A percentile compares a stretch with the other conserved stretches of the same genome.
These are phyloP conservation scores for Pelmatolapia mariae DNA, from an alignment of 2,113 vertebrate genomes.

Conservation along the genomic window DNA sequence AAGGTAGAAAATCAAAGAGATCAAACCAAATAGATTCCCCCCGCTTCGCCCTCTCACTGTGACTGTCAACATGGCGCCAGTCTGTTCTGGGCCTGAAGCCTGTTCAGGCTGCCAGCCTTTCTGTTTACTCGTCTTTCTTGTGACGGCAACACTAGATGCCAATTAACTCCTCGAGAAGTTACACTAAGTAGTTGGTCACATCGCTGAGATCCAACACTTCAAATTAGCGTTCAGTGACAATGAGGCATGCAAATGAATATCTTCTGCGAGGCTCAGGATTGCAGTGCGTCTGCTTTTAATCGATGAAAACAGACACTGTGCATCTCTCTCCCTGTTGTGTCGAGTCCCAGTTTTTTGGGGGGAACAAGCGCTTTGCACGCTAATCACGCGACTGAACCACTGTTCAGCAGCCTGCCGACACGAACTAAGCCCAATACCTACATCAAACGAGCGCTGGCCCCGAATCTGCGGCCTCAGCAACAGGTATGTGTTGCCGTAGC, in stretches of 20 bases:
- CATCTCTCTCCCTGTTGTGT: neutral
- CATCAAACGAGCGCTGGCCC: neutral
- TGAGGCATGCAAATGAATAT: neutral
- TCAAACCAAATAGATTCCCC: constrained; percentile 28
- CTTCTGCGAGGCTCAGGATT: neutral
- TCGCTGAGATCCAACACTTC: constrained; percentile 13
- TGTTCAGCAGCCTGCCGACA: neutral
- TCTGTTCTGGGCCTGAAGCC: constrained; percentile 14
- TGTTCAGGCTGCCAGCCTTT: neutral
- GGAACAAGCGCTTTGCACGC: neutral
- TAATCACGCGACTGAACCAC: neutral
- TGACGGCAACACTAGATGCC: neutral
- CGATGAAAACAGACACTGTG: neutral
- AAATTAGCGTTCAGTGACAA: neutral
- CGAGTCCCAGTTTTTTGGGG: neutral
- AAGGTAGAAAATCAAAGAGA: constrained; percentile 6
- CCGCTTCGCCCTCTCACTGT: constrained; percentile 52
- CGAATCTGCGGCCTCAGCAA: neutral
- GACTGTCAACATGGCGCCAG: constrained; percentile 35
- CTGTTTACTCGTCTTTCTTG: constrained; percentile 17
- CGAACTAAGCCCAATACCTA: neutral
- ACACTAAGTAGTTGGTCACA: neutral
- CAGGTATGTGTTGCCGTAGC: neutral
- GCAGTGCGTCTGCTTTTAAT: neutral
- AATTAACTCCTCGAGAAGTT: constrained; percentile 16